Percentiles rank a stretch among this genome's conserved stretches.
Conservation (phyloP, 2,797 vertebrate genomes). For the Lacerta bilineata region DNA sequence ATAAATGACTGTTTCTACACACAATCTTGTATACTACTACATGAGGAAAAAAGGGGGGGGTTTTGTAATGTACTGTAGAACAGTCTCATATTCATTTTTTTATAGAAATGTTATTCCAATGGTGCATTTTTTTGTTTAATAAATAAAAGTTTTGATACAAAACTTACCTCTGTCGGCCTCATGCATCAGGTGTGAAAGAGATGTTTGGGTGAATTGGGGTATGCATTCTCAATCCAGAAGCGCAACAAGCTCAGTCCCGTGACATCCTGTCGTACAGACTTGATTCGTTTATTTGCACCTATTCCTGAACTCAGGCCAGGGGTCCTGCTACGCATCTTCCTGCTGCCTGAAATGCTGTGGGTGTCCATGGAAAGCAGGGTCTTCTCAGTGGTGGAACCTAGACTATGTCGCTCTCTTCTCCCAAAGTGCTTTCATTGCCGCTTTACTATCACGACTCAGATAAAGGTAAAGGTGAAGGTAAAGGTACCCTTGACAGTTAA, state of each 20-base stretch:
- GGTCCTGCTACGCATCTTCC: too few relatives aligned
- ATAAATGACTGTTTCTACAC: constrained; percentile 88
- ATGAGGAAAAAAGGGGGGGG: constrained; percentile 75
- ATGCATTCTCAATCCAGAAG: background rate
- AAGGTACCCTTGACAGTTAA: too few relatives aligned
- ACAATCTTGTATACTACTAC: constrained; percentile 91
- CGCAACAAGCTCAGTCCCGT: background rate
- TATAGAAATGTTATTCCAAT: constrained; percentile 97
- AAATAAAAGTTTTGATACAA: constrained; percentile 99
- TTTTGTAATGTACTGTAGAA: constrained; percentile 97
- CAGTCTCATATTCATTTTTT: constrained; percentile 93
- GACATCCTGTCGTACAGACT: background rate
- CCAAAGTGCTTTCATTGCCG: background rate
- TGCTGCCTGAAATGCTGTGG: background rate
- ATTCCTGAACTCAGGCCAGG: background rate
- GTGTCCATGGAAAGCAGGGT: too few relatives aligned
- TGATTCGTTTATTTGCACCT: background rate
- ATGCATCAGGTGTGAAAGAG: background rate
- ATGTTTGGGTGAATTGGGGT: background rate
- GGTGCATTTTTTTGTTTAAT: constrained; percentile 96
- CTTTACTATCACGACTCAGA: background rate
- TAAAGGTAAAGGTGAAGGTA: too few relatives aligned
- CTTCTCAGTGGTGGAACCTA: background rate
- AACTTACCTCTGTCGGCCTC: constrained; percentile 56
- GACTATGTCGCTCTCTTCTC: too few relatives aligned